These are phyloP conservation scores for Psococerastis gibbosa DNA, from an alignment of 2,888 invertebrate species.

Conservation along the genomic window DNA sequence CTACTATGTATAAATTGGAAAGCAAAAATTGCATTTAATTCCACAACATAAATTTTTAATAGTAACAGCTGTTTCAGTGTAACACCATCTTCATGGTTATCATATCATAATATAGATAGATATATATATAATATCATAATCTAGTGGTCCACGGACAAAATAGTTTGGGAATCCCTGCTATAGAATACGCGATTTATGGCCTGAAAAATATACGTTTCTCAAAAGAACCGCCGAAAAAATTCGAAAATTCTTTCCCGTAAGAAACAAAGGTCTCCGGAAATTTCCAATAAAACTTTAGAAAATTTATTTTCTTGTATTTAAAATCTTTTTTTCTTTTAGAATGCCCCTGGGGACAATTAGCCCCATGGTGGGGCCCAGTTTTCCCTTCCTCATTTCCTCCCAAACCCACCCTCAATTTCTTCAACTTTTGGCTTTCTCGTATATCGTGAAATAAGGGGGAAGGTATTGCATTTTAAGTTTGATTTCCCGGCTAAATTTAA, in stretches of 20 bases:
- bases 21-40: too few relatives aligned
- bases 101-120: too few relatives aligned
- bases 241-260: background rate
- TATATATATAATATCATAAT: too few relatives aligned
- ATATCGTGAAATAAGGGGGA: background rate
- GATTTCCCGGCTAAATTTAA: background rate
- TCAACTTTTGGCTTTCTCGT: background rate
- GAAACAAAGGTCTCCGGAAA: background rate
- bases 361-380: background rate
- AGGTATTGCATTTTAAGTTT: background rate
- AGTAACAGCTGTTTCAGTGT: too few relatives aligned
- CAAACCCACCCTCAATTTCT: background rate
- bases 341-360: background rate
- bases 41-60: too few relatives aligned
- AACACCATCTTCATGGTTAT: too few relatives aligned
- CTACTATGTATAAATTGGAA: too few relatives aligned
- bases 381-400: background rate
- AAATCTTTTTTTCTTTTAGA: background rate
- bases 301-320: background rate
- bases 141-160: too few relatives aligned
- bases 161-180: too few relatives aligned
- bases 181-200: too few relatives aligned
- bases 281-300: background rate
- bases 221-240: too few relatives aligned
- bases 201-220: too few relatives aligned